Evolutionary conservation across 37 sponge, comb jelly and placozoan species (phyloP), one percentile per base, ranked within the genome.

Genomic region (Bolinopsis microptera): DNA sequence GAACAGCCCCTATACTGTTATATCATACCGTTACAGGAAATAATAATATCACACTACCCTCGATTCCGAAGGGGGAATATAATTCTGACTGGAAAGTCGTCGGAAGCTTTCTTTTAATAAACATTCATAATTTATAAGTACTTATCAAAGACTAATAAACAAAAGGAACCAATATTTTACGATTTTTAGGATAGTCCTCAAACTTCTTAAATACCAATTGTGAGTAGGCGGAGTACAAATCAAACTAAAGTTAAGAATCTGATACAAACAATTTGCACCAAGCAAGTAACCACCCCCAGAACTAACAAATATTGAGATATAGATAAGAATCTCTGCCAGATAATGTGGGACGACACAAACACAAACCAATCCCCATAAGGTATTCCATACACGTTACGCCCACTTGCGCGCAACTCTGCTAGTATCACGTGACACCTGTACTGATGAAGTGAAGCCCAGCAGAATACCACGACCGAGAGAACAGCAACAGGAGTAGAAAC

Each of bases 391-490:
- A 32, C 36, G 0, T 38, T 0, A 26, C 26, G n/a, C 21, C 23
- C 61, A 32, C 32, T 8, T 1, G 26, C 35, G 0, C 90, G 32
- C 90, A 86, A 38, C 16, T 39, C 61, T 28, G 90, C 90, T 16
- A 86, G 31, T 40, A 86, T 86, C 67, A 24, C n/a, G 67, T 86
- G 90, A 38, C 90, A 86, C 67, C 16, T 37, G 90, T 33, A 86
- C 90, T 86, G 90, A 38, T 86, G 90, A n/a, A 86, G 67, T 22
- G 90, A 86, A 24, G 90, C 90, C 90, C 90, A 86, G 90, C 13
- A 0, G 31, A 86, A 86, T 8, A 86, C 13, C 2, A 23, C n/a
- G 31, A 86, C 67, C 25, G 67, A 35, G 3, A 18, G 5, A 5
- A 16, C 90, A n/a, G 90, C 13, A 28, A 39, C 25, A 24, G 61